Evolutionary conservation across 1,140 invertebrate genomes (phyloP), one percentile per base, ranked within the genome.

Genomic region (Odontomachus brunneus): DNA sequence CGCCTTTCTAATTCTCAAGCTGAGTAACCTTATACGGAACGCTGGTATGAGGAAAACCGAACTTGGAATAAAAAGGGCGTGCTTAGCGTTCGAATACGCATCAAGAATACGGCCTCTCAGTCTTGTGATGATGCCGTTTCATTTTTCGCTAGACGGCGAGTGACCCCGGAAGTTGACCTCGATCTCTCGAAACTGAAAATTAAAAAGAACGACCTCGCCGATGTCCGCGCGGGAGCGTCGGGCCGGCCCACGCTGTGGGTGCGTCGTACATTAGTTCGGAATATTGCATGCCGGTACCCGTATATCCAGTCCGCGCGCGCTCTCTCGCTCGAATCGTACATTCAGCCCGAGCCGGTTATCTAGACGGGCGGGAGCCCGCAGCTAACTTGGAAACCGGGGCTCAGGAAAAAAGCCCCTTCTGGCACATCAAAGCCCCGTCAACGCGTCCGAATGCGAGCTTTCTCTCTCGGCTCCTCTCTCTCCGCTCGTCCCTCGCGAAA

Each of bases 251-350:
- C 63, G 84, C 85, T 89, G 84, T 86, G 89, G 74, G 82, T 76
- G 74, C 69, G 72, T 84, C 84, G 88, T 85, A 90, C 90, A 84
- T 91, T 90, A 90, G 88, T 91, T 90, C 83, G 87, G 89, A 88
- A 89, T 88, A 88, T 90, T 90, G 90, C 83, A 93, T 93, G 87
- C 86, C 85, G 92, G 92, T 90, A 90, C 92, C 92, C 92, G 92
- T 92, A 93, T 93, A 87, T 78, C 78, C 85, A 83, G 82, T 80
- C 86, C 84, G 62, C 83, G 87, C 84, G 88, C 83, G 81, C 82
- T 73, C 84, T 74, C 78, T 82, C 87, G 83, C 88, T 89, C 87
- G 85, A 91, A 93, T 91, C 90, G 90, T 91, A 89, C 78, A 91
- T 92, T 92, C 87, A 84, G 89, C 86, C 76, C 83, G 88, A 91